Percentiles rank a stretch among this genome's conserved stretches.
These are phyloP conservation scores for Dicyrtomina minuta DNA, from an alignment of 2,888 invertebrate genomes.

Conservation along the genomic window DNA sequence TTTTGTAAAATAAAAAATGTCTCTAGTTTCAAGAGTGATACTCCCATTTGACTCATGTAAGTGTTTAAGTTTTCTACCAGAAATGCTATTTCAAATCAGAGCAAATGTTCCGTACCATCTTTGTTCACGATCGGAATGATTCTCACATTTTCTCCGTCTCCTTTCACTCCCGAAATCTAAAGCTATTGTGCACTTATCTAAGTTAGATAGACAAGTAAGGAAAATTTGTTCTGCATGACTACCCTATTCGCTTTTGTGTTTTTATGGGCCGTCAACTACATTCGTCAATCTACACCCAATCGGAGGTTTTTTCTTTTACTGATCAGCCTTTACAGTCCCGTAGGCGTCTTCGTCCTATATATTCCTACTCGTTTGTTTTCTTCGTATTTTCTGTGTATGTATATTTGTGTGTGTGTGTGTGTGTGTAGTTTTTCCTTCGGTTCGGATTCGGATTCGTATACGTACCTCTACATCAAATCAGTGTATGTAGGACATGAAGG, in stretches of 20 bases:
- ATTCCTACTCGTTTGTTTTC: background rate
- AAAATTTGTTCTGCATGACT: too few relatives aligned
- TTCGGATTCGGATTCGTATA: too few relatives aligned
- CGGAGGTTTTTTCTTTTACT: slow-evolving; percentile 9
- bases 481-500: too few relatives aligned
- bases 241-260: background rate
- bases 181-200: too few relatives aligned
- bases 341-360: too few relatives aligned
- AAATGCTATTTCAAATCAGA: background rate
- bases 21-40: too few relatives aligned
- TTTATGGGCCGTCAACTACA: slow-evolving; percentile 25
- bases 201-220: too few relatives aligned
- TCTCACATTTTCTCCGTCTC: background rate
- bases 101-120: background rate
- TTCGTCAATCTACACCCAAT: slow-evolving; percentile 13
- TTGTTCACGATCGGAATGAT: background rate
- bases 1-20: background rate
- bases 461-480: too few relatives aligned
- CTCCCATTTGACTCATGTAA: background rate
- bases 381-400: background rate
- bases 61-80: background rate
- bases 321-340: slow-evolving; percentile 8
- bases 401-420: background rate
- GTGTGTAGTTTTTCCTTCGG: too few relatives aligned
- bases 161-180: background rate